Evolutionary conservation across 2,888 invertebrate species (phyloP).

Genomic region (Fragum whitleyi): DNA sequence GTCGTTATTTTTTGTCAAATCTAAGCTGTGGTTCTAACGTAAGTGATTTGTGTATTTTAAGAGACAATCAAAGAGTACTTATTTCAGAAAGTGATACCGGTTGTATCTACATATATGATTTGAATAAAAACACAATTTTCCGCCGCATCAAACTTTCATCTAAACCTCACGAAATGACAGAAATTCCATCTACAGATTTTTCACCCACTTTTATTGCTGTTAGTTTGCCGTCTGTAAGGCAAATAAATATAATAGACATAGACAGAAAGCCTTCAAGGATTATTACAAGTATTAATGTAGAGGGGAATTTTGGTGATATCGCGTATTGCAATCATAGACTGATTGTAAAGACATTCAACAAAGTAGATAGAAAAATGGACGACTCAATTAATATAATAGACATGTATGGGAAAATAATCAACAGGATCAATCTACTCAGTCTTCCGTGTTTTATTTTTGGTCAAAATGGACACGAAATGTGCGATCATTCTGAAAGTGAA

Average conservation of each 20-base stretch:
- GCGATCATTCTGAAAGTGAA: neutral
- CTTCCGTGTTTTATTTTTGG: neutral
- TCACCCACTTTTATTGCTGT: neutral
- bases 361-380: neutral
- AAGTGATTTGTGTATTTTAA: neutral
- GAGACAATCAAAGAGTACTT: neutral
- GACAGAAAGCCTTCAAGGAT: neutral
- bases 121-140: neutral
- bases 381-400: neutral
- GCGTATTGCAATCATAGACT: neutral
- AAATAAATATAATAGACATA: neutral
- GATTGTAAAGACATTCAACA: neutral
- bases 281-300: neutral
- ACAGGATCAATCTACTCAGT: neutral
- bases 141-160: neutral
- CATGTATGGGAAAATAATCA: neutral
- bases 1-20: no score
- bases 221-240: neutral
- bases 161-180: neutral
- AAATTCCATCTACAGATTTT: neutral
- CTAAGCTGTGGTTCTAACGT: no score
- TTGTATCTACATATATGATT: neutral
- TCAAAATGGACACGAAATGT: neutral
- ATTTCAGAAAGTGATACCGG: neutral
- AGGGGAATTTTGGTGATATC: neutral